A percentile compares a stretch with the other conserved stretches of the same genome.
Conservation (phyloP, 2,113 vertebrate genomes). For the Indicator maculatus region DNA sequence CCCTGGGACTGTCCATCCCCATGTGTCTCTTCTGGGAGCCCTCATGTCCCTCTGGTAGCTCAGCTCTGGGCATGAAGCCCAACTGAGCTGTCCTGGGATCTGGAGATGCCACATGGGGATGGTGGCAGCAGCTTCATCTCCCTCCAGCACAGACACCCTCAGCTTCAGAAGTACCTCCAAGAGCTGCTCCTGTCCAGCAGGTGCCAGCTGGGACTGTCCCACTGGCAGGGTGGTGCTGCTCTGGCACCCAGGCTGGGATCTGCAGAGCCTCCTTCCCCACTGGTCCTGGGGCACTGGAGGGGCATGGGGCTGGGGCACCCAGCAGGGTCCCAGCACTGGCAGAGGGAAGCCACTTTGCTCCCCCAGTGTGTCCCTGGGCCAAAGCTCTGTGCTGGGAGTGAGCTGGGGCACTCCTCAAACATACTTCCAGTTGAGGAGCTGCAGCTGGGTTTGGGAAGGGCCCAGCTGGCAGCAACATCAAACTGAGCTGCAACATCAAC, state of each 20-base stretch:
- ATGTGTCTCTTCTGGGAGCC: background rate
- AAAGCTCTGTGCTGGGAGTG: accelerated
- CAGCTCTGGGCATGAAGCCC: background rate
- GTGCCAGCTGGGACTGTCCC: background rate
- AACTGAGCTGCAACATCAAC: background rate
- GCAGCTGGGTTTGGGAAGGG: background rate
- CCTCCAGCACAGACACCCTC: background rate
- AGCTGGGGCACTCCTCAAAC: background rate
- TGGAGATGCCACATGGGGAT: background rate
- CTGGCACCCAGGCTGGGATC: background rate
- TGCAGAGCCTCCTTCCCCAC: background rate
- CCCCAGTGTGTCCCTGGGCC: background rate
- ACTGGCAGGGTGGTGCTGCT: background rate
- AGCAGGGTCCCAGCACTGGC: accelerated
- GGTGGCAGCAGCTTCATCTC: background rate
- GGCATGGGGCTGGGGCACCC: accelerated
- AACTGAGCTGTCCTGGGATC: background rate
- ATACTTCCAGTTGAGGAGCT: background rate
- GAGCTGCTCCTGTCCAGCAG: background rate
- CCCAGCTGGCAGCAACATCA: background rate
- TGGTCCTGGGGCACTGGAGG: accelerated
- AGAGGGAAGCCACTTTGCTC: accelerated
- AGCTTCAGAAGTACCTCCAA: background rate
- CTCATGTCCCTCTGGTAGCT: background rate
- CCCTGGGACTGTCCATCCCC: background rate